These are phyloP conservation scores for Turritopsis rubra DNA, from an alignment of 30 jellyfish, hydroid and myxozoan genomes.

Conservation along the genomic window DNA sequence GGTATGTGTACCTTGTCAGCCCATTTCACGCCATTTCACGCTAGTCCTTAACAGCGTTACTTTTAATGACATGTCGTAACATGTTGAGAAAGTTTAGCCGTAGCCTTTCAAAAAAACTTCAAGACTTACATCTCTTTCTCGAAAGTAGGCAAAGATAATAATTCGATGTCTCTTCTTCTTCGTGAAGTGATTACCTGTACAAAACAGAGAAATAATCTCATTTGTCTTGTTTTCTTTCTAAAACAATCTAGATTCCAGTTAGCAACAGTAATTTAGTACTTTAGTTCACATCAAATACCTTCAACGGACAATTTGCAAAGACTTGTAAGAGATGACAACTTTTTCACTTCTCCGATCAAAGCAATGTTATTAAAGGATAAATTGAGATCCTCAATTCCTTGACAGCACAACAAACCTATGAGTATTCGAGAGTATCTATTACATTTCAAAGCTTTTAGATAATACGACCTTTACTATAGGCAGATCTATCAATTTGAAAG, in stretches of 20 bases:
- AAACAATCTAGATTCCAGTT: not conserved
- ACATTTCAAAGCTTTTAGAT: too few relatives aligned
- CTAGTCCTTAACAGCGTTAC: too few relatives aligned
- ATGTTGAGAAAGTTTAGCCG: too few relatives aligned
- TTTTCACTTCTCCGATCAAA: slow-evolving; percentile 46
- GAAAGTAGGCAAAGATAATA: slow-evolving; percentile 66
- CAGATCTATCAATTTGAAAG: too few relatives aligned
- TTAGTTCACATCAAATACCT: slow-evolving; percentile 26
- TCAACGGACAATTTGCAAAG: slow-evolving; percentile 43
- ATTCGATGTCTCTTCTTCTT: slow-evolving; percentile 72
- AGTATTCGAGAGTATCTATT: too few relatives aligned
- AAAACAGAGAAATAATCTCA: not conserved
- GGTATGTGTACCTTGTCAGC: too few relatives aligned
- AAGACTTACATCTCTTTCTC: slow-evolving; percentile 50
- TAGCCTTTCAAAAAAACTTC: too few relatives aligned
- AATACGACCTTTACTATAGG: too few relatives aligned
- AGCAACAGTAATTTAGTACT: not conserved
- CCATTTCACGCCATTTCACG: too few relatives aligned
- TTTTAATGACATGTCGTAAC: too few relatives aligned
- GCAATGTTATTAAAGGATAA: slow-evolving; percentile 56
- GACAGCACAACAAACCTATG: slow-evolving; percentile 69
- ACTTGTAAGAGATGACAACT: slow-evolving; percentile 64
- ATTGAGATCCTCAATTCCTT: slow-evolving; percentile 54
- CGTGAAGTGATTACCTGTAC: slow-evolving; percentile 69
- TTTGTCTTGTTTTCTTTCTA: too few relatives aligned